A percentile compares a stretch with the other conserved stretches of the same genome.
phyloP scores from a whole-genome alignment of 64 coral and sea anemone species.

The Hydrozoanthus tunicans region DNA sequence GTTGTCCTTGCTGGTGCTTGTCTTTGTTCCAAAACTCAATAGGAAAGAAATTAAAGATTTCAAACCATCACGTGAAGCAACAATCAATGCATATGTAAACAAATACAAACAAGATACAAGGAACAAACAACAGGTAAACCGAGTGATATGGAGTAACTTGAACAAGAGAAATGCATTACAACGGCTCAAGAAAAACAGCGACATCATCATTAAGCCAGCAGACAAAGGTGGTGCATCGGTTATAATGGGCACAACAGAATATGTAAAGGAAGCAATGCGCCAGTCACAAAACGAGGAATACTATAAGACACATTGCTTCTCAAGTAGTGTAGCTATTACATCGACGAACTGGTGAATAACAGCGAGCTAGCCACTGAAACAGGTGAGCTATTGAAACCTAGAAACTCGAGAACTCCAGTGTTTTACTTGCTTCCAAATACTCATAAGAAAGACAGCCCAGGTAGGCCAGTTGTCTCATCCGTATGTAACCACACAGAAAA shows the following conservation, averaged over 20 bases:
- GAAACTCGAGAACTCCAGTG: neutral
- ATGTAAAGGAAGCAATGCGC: neutral
- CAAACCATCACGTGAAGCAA: conserved; percentile 12
- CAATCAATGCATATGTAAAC: conserved; percentile 11
- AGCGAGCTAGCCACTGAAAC: no score
- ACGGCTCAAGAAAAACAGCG: conserved; percentile 3
- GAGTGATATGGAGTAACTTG: conserved; percentile 14
- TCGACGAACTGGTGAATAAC: no score
- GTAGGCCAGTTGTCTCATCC: neutral
- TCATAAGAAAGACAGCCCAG: conserved; percentile 27
- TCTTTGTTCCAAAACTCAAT: neutral
- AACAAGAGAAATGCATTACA: conserved; percentile 11
- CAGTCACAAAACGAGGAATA: neutral
- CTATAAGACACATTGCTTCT: no score
- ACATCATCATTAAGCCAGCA: conserved; percentile 20
- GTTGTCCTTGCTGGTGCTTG: no score
- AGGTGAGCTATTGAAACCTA: no score
- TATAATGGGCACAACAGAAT: neutral
- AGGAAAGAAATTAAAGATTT: conserved; percentile 11
- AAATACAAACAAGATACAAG: conserved; percentile 9
- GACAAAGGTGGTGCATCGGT: neutral
- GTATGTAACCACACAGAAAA: neutral
- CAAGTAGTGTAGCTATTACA: no score
- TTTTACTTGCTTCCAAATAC: conserved; percentile 45
- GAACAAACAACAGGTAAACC: conserved; percentile 21